Evolutionary conservation across 2,797 vertebrate species (phyloP).

Genomic region (Paratrypauchen microcephalus): DNA sequence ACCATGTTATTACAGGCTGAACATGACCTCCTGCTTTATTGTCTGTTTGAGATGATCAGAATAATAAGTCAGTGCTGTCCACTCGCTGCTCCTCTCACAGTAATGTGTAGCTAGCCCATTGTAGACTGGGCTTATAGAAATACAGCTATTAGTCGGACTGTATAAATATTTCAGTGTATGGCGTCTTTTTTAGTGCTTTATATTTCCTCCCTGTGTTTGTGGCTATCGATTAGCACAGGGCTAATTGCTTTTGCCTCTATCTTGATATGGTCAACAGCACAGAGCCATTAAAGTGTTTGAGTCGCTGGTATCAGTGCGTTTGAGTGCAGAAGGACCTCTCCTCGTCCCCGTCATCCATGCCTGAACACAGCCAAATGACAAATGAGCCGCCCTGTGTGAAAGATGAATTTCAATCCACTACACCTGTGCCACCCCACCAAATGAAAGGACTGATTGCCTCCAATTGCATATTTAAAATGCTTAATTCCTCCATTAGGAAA

Average conservation of each 20-base stretch:
- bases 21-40: slow-evolving; percentile 74
- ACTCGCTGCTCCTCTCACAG: slow-evolving; percentile 52
- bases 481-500: slow-evolving; percentile 85
- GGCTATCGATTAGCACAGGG: slow-evolving; percentile 48
- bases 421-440: slow-evolving; percentile 81
- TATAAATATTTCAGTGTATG: slow-evolving; percentile 15
- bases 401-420: slow-evolving; percentile 82
- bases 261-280: slow-evolving; percentile 58
- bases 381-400: slow-evolving; percentile 77
- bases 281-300: slow-evolving; percentile 59
- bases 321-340: slow-evolving; percentile 51
- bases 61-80: slow-evolving; percentile 76
- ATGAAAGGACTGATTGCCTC: slow-evolving; percentile 83
- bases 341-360: slow-evolving; percentile 68
- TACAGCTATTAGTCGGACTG: slow-evolving; percentile 15
- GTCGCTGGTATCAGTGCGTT: slow-evolving; percentile 55
- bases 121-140: slow-evolving; percentile 20
- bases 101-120: slow-evolving; percentile 45
- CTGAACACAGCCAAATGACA: slow-evolving; percentile 79
- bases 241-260: slow-evolving; percentile 63
- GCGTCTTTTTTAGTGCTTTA: slow-evolving; percentile 32
- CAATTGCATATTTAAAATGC: slow-evolving; percentile 83
- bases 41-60: slow-evolving; percentile 78
- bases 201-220: slow-evolving; percentile 48
- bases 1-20: slow-evolving; percentile 68